Evolutionary conservation across 1,140 invertebrate species (phyloP).

Genomic region (Drosophila virilis): DNA sequence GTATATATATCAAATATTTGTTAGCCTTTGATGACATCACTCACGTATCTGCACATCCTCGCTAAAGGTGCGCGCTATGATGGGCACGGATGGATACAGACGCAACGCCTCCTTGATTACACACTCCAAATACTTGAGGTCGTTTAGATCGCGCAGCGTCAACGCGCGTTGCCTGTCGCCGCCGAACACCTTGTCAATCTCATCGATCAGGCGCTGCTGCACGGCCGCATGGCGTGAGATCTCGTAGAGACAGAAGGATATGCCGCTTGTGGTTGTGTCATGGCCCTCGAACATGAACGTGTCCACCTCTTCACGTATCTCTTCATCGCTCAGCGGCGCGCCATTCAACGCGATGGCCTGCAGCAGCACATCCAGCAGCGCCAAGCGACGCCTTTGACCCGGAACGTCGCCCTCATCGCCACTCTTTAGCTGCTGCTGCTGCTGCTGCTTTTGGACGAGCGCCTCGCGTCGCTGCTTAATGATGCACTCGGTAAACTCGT

Average conservation of each 20-base stretch:
- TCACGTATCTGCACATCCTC: constrained; percentile 85
- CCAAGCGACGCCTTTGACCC: no score
- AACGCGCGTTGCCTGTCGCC: no score
- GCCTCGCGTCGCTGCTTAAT: constrained; percentile 68
- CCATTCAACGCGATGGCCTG: constrained; percentile 86
- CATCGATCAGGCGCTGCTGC: constrained; percentile 85
- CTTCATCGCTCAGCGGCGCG: constrained; percentile 86
- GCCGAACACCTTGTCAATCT: constrained; percentile 87
- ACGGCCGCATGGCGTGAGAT: constrained; percentile 33
- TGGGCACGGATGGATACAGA: constrained; percentile 87
- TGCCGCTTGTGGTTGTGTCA: constrained; percentile 88
- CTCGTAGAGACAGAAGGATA: constrained; percentile 22
- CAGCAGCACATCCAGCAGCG: constrained; percentile 89
- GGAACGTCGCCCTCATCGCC: no score
- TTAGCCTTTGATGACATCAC: constrained; percentile 61
- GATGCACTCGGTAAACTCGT: no score
- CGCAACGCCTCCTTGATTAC: constrained; percentile 87
- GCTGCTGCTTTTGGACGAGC: constrained; percentile 17
- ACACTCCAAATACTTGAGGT: constrained; percentile 86
- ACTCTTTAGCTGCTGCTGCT: background rate
- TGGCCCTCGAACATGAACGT: constrained; percentile 92
- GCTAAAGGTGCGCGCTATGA: constrained; percentile 86
- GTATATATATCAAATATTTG: background rate
- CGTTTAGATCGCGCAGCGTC: no score
- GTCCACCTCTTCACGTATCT: constrained; percentile 88